phyloP scores from a whole-genome alignment of 2,797 vertebrate genomes.

The Sandelia bainsii region DNA sequence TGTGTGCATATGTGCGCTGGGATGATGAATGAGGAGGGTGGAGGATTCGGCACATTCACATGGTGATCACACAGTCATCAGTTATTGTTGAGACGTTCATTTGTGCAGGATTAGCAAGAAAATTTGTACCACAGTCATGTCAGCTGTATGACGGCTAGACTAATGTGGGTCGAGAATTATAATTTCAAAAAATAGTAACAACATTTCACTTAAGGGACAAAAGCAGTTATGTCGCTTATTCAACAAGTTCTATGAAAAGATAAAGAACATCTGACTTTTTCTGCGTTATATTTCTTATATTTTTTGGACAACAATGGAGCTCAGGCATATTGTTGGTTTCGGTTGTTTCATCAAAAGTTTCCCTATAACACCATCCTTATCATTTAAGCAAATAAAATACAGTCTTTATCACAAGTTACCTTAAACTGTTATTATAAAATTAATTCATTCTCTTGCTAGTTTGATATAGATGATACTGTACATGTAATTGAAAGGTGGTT shows the following conservation, averaged over 20 bases:
- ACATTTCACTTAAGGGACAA: conserved; percentile 11
- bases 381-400: too few relatives aligned
- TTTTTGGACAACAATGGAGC: too few relatives aligned
- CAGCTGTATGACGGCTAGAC: conserved; percentile 30
- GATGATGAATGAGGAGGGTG: conserved; percentile 67
- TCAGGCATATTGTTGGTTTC: too few relatives aligned
- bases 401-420: too few relatives aligned
- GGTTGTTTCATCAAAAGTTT: too few relatives aligned
- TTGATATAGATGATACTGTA: too few relatives aligned
- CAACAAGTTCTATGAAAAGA: conserved; percentile 3
- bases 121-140: conserved; percentile 39
- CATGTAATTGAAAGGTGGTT: not conserved
- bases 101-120: conserved; percentile 53
- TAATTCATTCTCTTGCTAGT: too few relatives aligned
- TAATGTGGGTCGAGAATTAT: conserved; percentile 31
- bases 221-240: not conserved
- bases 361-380: too few relatives aligned
- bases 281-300: too few relatives aligned
- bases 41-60: conserved; percentile 68
- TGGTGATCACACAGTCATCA: conserved; percentile 59
- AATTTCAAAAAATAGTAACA: conserved; percentile 1
- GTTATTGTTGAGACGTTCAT: conserved; percentile 47
- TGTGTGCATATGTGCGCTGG: conserved; percentile 30
- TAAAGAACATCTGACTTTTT: not conserved
- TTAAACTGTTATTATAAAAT: too few relatives aligned